Conservation (phyloP, 2,888 invertebrate species). For the Opisthograptis luteolata region DNA sequence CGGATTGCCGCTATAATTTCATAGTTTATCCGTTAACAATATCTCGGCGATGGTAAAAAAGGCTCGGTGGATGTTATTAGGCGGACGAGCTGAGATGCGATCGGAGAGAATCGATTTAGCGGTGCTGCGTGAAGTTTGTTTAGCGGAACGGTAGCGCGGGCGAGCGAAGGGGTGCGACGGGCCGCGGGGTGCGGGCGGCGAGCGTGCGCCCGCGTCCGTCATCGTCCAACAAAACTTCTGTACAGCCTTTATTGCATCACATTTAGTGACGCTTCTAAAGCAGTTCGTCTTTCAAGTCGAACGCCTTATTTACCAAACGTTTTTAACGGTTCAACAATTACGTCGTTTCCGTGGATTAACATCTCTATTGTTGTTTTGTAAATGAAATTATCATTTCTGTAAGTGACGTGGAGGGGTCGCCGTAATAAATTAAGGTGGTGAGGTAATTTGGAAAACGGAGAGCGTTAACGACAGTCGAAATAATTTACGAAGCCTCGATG, state of each 20-base stretch:
- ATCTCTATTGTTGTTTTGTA: conserved; percentile 66
- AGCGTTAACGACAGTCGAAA: conserved; percentile 69
- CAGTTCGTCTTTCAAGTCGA: conserved; percentile 50
- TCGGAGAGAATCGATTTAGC: conserved; percentile 76
- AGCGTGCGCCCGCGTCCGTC: conserved; percentile 62
- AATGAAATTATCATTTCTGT: conserved; percentile 69
- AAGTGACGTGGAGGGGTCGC: conserved; percentile 55
- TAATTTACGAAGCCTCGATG: conserved; percentile 62
- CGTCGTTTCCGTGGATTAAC: conserved; percentile 52
- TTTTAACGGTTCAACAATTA: conserved; percentile 55
- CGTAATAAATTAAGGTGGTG: conserved; percentile 59
- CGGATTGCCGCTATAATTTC: conserved; percentile 71
- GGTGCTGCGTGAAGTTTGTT: conserved; percentile 81
- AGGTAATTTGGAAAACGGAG: conserved; percentile 61
- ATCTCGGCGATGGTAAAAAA: conserved; percentile 70
- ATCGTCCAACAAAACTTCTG: conserved; percentile 34
- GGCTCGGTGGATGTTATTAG: conserved; percentile 72
- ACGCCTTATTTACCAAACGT: conserved; percentile 43
- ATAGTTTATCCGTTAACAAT: conserved; percentile 77
- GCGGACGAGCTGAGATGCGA: conserved; percentile 70
- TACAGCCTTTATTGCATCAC: conserved; percentile 55
- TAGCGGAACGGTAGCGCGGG: conserved; percentile 72
- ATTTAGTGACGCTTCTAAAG: conserved; percentile 62
- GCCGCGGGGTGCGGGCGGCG: conserved; percentile 36
- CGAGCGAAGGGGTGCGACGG: conserved; percentile 9